Evolutionary conservation across 2,888 invertebrate species (phyloP).

Genomic region (Amphipyra berbera): DNA sequence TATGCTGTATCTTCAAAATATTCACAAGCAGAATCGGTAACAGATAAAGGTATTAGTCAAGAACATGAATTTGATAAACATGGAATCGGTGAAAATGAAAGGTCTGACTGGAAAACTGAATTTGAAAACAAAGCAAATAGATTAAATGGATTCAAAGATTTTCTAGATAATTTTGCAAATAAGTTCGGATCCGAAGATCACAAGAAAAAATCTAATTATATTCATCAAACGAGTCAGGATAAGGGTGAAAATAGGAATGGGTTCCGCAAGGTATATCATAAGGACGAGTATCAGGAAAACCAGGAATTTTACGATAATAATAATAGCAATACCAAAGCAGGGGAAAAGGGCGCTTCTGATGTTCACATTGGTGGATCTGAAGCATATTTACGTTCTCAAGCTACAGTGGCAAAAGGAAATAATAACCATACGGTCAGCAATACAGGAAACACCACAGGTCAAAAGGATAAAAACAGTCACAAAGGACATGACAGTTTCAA

Average conservation of each 20-base stretch:
- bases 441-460: conserved; percentile 59
- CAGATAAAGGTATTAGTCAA: conserved; percentile 59
- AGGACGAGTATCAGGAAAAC: conserved; percentile 83
- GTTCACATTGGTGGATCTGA: conserved; percentile 71
- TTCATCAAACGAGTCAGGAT: conserved; percentile 70
- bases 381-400: conserved; percentile 70
- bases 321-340: conserved; percentile 67
- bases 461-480: conserved; percentile 63
- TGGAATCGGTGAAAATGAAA: conserved; percentile 61
- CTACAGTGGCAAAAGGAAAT: conserved; percentile 65
- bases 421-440: conserved; percentile 61
- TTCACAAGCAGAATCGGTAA: conserved; percentile 48
- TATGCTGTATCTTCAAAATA: conserved; percentile 1
- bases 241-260: conserved; percentile 80
- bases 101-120: conserved; percentile 59
- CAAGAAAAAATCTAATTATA: conserved; percentile 69
- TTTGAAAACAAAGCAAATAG: conserved; percentile 64
- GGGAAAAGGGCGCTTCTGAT: conserved; percentile 71
- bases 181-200: conserved; percentile 77
- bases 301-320: conserved; percentile 82
- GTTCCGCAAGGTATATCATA: conserved; percentile 80
- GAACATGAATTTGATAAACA: conserved; percentile 63
- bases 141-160: conserved; percentile 73
- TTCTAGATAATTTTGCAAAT: conserved; percentile 77
- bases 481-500: conserved; percentile 60